These are phyloP conservation scores for Microplitis mediator DNA, from an alignment of 1,140 invertebrate species.

Conservation along the genomic window DNA sequence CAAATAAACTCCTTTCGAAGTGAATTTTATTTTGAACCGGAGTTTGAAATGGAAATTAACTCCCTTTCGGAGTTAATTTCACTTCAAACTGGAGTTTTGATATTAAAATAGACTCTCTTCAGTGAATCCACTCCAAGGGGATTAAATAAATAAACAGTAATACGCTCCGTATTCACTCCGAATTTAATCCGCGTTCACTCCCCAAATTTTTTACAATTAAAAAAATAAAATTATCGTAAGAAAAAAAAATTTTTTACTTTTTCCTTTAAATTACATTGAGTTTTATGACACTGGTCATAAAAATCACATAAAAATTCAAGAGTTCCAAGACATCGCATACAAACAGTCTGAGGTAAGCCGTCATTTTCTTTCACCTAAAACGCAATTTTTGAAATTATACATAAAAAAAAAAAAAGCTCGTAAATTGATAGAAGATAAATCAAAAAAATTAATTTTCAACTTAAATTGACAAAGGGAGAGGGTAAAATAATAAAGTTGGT, in stretches of 20 bases:
- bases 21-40: no score
- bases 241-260: conserved; percentile 19
- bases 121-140: no score
- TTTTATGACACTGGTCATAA: conserved; percentile 37
- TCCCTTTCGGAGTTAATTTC: no score
- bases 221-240: not conserved
- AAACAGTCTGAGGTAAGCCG: conserved; percentile 40
- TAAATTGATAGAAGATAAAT: no score
- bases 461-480: not conserved
- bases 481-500: no score
- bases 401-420: conserved; percentile 22
- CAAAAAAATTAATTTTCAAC: no score
- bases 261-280: conserved; percentile 33
- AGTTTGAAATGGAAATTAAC: no score
- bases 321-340: conserved; percentile 41
- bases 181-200: not conserved
- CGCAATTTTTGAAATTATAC: not conserved
- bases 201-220: conserved; percentile 25
- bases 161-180: no score
- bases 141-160: no score
- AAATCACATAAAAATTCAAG: conserved; percentile 49
- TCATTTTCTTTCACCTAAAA: conserved; percentile 46
- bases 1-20: no score
- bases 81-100: no score
- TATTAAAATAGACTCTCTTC: no score